Base-by-base conservation (phyloP, 2,888 invertebrate species). In the Tanytarsus gracilentus region DNA sequence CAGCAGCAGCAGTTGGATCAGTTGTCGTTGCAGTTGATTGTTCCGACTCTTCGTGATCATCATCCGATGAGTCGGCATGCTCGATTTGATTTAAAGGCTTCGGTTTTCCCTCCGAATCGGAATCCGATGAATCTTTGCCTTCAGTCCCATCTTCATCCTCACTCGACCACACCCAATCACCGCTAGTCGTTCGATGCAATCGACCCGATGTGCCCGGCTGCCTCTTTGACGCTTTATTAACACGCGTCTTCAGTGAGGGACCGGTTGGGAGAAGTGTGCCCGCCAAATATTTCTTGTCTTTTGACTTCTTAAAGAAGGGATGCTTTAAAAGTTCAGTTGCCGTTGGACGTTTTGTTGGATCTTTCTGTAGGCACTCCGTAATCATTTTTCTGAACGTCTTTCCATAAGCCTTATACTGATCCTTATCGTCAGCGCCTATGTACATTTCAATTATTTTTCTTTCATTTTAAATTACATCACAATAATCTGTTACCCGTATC, bases 111-210 rank as follows among this genome's bases (percentile, higher is more conserved):
- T 79, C 78, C 1, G 73, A 73, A 64, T 78, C 78, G 7, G 76
- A 76, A 14, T 33, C 25, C 2, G 44, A 44, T 26, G 77, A 77
- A 59, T 77, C 78, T 63, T 74, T 76, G 52, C 76, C 79, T 61
- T 81, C 86, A 33, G 9, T n/a, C n/a, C n/a, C n/a, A 66, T 86
- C 88, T 66, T 94, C 90, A 69, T 95, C 95, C 69, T 91, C 92
- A 67, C 93, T 93, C 62, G 94, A 95, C 96, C 97, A 98, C 63
- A 95, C 94, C 97, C 97, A 97, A 72, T 94, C 94, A 33, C 97
- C 97, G 23, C 94, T 94, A 67, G 93, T 90, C 65, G 94, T 96
- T 68, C 96, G 84, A 74, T 94, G 94, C 64, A 94, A 76, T 1
- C 88, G 80, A 14, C 88, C 88, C 21, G 86, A 87, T 0, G 92